Evolutionary conservation across 2,113 vertebrate genomes (phyloP), one percentile per base, ranked within the genome.

Genomic region (Hystrix cristata): DNA sequence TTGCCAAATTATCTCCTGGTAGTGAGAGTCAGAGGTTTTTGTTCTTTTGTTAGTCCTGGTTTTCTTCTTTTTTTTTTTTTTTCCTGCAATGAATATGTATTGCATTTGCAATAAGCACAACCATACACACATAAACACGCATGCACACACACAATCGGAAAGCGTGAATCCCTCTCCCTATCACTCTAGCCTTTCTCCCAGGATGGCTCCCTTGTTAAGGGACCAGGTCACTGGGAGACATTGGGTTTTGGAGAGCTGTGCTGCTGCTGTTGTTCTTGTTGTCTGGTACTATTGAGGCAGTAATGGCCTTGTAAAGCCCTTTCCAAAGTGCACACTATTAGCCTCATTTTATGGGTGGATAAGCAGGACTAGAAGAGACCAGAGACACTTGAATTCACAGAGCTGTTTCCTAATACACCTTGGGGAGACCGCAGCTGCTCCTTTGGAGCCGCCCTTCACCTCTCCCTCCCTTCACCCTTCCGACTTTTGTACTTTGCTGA

Each of bases 111-210:
- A 81, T 18, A 67, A 85, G 53, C 38, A 48, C n/a, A 55, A 6
- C 64, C 15, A 16, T 0, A 78, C 18, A 29, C 5, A 31, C 38
- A 3, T 1, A n/a, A 13, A 16, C 25, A 64, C 21, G 13, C 8
- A 13, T 29, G 8, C 16, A 7, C 12, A 31, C 14, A 7, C 5
- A 55, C 14, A 19, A 23, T 60, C 43, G 69, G 9, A 78, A 51
- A 34, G 27, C 4, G 7, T 0, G 2, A 31, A 29, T 3, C 23
- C 38, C 71, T 69, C 38, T n/a, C 7, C 19, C 16, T 0, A 23
- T 85, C 64, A n/a, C 27, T 8, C 79, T 15, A 18, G 19, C 25
- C 21, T 14, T 29, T 7, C 3, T 9, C 55, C 60, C 60, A 64
- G 6, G 27, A 78, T 16, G 5, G 18, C 9, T 16, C 38, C 69